These are phyloP conservation scores for Drosophila demipolita DNA, from an alignment of 2,888 invertebrate genomes.

Conservation along the genomic window DNA sequence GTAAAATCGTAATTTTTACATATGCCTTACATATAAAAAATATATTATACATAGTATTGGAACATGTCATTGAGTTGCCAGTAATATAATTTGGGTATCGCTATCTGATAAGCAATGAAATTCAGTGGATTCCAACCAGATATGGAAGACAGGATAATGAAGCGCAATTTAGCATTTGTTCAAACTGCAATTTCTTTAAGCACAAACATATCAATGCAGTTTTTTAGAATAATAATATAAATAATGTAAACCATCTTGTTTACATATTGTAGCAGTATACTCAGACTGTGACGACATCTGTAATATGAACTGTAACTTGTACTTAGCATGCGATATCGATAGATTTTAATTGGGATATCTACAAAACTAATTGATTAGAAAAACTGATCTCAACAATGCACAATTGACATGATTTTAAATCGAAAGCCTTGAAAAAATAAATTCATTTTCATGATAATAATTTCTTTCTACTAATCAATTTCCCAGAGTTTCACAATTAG, in stretches of 20 bases:
- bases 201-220: no score
- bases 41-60: not conserved
- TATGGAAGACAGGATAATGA: not conserved
- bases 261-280: not conserved
- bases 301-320: not conserved
- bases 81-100: not conserved
- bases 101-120: not conserved
- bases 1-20: not conserved
- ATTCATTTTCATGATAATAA: fast-evolving
- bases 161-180: not conserved
- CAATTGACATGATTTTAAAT: not conserved
- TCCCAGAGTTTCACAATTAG: constrained; percentile 1
- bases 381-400: not conserved
- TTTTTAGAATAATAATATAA: no score
- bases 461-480: constrained; percentile 2
- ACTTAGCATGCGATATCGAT: not conserved
- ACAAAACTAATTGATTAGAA: not conserved
- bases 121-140: no score
- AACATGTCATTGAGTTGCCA: no score
- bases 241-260: no score
- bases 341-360: not conserved
- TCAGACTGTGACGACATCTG: not conserved
- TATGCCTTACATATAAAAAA: no score
- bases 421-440: not conserved
- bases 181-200: not conserved